Conservation (phyloP, 2,113 vertebrate genomes). For the Sturnus vulgaris region DNA sequence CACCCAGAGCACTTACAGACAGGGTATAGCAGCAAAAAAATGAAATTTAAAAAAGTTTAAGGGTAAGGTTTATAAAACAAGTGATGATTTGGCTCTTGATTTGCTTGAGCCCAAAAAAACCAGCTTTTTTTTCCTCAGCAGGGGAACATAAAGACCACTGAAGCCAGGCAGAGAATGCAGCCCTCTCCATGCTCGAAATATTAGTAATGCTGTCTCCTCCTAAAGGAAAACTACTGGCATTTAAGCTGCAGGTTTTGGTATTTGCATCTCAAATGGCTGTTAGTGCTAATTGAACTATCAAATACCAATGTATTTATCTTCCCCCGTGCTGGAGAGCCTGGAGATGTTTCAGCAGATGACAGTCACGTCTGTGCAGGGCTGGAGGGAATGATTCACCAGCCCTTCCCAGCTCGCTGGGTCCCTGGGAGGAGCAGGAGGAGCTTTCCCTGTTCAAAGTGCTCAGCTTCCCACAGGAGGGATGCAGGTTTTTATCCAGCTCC, state of each 20-base stretch:
- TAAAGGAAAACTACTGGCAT: not conserved
- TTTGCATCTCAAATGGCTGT: constrained; percentile 20
- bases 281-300: not conserved
- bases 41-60: not conserved
- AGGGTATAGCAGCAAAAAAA: not conserved
- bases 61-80: not conserved
- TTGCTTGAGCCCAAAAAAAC: not conserved
- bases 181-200: not conserved
- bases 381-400: not conserved
- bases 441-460: not conserved
- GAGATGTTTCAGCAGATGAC: constrained; percentile 1
- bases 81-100: not conserved
- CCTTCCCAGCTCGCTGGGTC: not conserved
- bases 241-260: not conserved
- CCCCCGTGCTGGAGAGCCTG: not conserved
- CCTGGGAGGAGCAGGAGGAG: not conserved
- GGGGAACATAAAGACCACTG: not conserved
- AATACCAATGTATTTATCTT: not conserved
- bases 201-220: not conserved
- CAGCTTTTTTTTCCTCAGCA: not conserved
- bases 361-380: not conserved
- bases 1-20: not conserved
- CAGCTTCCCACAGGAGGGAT: not conserved
- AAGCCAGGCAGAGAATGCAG: not conserved
- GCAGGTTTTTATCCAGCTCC: not conserved